These are phyloP conservation scores for Drosophila ezoana DNA, from an alignment of 2,888 invertebrate genomes.

Conservation along the genomic window DNA sequence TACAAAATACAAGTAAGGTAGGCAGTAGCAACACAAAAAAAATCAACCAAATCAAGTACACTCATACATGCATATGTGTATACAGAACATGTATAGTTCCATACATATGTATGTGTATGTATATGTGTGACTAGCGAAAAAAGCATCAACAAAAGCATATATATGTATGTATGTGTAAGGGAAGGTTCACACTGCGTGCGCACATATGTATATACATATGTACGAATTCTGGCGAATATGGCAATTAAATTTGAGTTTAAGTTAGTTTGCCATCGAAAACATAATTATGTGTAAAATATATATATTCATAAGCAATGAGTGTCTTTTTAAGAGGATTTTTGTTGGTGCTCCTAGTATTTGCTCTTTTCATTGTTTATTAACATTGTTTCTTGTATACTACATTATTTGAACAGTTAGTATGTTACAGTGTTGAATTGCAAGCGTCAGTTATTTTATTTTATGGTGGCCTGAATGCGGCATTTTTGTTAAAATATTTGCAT, in stretches of 20 bases:
- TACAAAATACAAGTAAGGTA: conserved; percentile 52
- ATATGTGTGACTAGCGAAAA: neutral
- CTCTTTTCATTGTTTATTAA: neutral
- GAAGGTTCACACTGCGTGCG: neutral
- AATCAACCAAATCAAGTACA: neutral
- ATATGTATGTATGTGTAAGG: neutral
- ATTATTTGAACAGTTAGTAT: neutral
- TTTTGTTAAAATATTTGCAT: neutral
- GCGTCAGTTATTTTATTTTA: neutral
- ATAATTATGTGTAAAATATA: neutral
- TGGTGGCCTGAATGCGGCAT: neutral
- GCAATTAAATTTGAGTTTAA: neutral
- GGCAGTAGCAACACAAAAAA: conserved; percentile 43
- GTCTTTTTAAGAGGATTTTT: neutral
- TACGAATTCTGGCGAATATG: conserved; percentile 1
- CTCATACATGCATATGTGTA: conserved; percentile 3
- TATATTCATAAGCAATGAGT: neutral
- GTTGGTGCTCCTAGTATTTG: neutral
- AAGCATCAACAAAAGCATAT: conserved; percentile 9
- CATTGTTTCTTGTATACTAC: neutral
- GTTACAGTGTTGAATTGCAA: neutral
- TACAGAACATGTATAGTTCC: neutral
- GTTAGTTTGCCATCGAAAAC: neutral
- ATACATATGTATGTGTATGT: conserved; percentile 1
- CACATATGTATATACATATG: neutral